A percentile compares a stretch with the other conserved stretches of the same genome.
Evolutionary conservation across 2,113 vertebrate genomes (phyloP).

Genomic region (Oreochromis tanganicae): DNA sequence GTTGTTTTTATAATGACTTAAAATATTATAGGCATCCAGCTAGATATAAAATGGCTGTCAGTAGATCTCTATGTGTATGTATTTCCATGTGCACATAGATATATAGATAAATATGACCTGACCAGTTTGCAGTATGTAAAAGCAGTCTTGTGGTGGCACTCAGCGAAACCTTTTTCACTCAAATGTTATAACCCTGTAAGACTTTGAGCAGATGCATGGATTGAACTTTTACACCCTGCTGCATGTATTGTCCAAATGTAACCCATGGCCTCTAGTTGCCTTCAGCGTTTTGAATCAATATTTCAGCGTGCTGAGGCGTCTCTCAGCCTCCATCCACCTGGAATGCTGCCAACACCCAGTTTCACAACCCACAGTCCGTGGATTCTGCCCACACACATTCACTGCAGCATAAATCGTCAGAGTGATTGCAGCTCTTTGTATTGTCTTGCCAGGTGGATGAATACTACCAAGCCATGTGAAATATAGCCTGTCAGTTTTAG

Average conservation of each 20-base stretch:
- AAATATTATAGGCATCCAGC: background rate
- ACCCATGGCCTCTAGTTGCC: slow-evolving; percentile 33
- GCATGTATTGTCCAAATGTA: slow-evolving; percentile 41
- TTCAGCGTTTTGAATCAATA: slow-evolving; percentile 62
- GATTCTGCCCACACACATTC: slow-evolving; percentile 50
- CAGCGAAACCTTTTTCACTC: background rate
- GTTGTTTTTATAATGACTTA: background rate
- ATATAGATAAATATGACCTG: background rate
- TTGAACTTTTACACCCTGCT: slow-evolving; percentile 29
- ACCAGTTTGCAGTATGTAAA: background rate
- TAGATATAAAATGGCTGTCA: background rate
- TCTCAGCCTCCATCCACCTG: slow-evolving; percentile 60
- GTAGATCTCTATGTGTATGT: background rate
- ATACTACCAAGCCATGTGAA: background rate
- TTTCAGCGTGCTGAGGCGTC: slow-evolving; percentile 56
- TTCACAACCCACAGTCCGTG: slow-evolving; percentile 25
- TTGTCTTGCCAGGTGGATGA: slow-evolving; percentile 41
- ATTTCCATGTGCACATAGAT: background rate
- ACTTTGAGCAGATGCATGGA: background rate
- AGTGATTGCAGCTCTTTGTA: background rate
- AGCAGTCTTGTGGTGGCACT: background rate
- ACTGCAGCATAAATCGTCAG: slow-evolving; percentile 1
- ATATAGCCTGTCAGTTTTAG: background rate
- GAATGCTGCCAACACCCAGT: slow-evolving; percentile 58
- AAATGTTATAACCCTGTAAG: background rate